phyloP scores from a whole-genome alignment of 2,113 vertebrate genomes.

The Piprites chloris region DNA sequence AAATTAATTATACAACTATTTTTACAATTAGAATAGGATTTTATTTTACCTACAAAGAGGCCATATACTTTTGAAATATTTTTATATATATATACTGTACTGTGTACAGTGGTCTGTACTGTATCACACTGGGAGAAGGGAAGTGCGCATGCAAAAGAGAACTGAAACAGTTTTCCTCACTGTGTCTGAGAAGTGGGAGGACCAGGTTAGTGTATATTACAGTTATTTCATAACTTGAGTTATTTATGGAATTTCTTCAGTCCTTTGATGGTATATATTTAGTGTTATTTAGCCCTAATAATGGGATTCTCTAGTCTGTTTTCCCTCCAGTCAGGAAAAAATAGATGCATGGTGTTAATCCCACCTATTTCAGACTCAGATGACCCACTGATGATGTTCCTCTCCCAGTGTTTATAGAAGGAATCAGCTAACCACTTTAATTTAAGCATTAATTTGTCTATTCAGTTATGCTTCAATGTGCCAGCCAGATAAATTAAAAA shows the following conservation, averaged over 20 bases:
- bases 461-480: neutral
- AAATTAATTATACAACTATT: neutral
- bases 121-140: neutral
- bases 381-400: neutral
- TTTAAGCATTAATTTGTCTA: neutral
- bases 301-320: neutral
- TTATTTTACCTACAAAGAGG: neutral
- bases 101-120: neutral
- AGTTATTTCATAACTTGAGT: neutral
- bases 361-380: neutral
- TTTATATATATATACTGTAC: neutral
- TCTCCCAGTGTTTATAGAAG: neutral
- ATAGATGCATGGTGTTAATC: neutral
- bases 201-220: neutral
- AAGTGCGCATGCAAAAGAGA: neutral
- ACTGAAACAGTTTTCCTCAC: neutral
- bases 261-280: neutral
- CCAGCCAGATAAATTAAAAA: neutral
- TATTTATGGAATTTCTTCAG: neutral
- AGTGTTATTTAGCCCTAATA: neutral
- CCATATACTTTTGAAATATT: neutral
- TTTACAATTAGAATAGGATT: neutral
- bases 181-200: neutral
- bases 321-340: neutral
- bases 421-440: neutral